These are phyloP conservation scores for Xiphophorus birchmanni DNA, from an alignment of 2,797 vertebrate species.

Conservation along the genomic window DNA sequence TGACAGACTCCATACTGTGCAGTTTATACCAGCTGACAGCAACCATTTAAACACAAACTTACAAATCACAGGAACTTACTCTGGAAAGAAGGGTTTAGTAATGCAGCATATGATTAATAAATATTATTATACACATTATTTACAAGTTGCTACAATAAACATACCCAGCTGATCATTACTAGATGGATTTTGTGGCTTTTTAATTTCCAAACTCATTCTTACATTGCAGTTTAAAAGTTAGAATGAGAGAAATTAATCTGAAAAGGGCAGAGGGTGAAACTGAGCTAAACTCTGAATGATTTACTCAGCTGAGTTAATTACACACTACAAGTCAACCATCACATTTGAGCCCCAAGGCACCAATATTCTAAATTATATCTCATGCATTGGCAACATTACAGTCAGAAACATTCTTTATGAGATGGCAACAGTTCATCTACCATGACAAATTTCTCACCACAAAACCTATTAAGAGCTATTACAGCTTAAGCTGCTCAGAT, in stretches of 20 bases:
- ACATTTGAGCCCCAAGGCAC: constrained; percentile 43
- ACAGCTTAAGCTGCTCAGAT: constrained; percentile 38
- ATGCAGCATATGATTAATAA: not conserved
- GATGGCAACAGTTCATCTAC: constrained; percentile 44
- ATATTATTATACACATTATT: not conserved
- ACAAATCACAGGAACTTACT: constrained; percentile 10
- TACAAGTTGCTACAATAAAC: not conserved
- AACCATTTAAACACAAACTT: constrained; percentile 5
- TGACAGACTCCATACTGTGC: constrained; percentile 26
- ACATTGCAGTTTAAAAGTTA: constrained; percentile 23
- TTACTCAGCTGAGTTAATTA: constrained; percentile 59
- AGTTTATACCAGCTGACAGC: constrained; percentile 22
- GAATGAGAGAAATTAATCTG: not conserved
- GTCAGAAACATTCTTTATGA: constrained; percentile 37
- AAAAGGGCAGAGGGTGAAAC: not conserved
- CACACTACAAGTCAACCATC: constrained; percentile 41
- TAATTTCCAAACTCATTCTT: not conserved
- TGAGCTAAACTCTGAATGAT: constrained; percentile 48
- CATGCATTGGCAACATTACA: constrained; percentile 8
- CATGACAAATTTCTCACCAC: constrained; percentile 53
- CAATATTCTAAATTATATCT: constrained; percentile 53
- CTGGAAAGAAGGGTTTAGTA: constrained; percentile 9
- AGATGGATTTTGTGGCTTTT: constrained; percentile 7
- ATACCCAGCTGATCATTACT: not conserved
- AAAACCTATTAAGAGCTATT: constrained; percentile 65